A percentile compares a stretch with the other conserved stretches of the same genome.
Evolutionary conservation across 1,140 invertebrate genomes (phyloP).

Genomic region (Bombus waltoni): DNA sequence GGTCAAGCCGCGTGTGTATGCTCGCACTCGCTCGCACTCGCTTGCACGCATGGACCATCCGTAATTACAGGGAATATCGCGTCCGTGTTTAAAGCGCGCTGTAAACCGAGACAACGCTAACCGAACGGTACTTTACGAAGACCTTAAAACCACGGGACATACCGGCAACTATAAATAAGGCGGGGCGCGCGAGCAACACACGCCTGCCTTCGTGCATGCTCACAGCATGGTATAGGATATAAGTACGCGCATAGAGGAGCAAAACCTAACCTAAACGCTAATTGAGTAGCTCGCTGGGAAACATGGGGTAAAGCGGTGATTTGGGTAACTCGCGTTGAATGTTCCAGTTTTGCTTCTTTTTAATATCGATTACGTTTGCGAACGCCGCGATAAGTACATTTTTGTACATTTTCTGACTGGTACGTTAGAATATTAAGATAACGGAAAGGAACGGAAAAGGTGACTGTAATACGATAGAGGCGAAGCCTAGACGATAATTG

Average conservation of each 20-base stretch:
- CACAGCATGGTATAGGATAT: not conserved
- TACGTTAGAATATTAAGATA: too few relatives aligned
- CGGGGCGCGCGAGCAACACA: not conserved
- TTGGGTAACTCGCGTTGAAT: too few relatives aligned
- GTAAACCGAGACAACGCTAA: not conserved
- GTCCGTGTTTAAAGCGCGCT: not conserved
- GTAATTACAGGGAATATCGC: slow-evolving; percentile 1
- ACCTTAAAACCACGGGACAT: slow-evolving; percentile 35
- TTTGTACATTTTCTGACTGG: too few relatives aligned
- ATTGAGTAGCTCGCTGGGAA: not conserved
- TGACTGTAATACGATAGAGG: too few relatives aligned
- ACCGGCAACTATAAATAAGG: slow-evolving; percentile 50
- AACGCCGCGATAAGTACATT: too few relatives aligned
- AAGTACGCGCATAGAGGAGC: slow-evolving; percentile 6
- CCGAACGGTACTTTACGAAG: slow-evolving; percentile 21
- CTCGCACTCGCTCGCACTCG: too few relatives aligned
- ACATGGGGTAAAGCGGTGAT: too few relatives aligned
- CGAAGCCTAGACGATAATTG: too few relatives aligned
- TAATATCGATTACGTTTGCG: too few relatives aligned
- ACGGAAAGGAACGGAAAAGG: rapidly evolving
- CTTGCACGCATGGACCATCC: not conserved
- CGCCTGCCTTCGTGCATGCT: not conserved
- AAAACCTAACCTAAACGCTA: slow-evolving; percentile 17
- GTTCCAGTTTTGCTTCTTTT: too few relatives aligned
- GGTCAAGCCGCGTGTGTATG: not conserved